Evolutionary conservation across 92 coral and sea anemone species (phyloP).

Genomic region (Epizoanthus fatuus): DNA sequence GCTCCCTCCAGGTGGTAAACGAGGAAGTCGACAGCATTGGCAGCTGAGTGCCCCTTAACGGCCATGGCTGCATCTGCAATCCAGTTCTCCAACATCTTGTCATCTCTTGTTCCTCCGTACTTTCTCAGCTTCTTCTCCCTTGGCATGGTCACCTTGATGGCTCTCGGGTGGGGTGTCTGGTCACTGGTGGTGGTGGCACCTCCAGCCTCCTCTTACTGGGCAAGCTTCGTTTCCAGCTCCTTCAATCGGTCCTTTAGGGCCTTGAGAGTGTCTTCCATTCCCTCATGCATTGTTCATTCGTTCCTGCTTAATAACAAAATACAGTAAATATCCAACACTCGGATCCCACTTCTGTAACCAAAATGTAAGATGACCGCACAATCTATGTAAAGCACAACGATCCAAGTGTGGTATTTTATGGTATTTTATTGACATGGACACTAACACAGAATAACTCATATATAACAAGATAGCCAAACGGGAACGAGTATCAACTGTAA

Average conservation of each 20-base stretch:
- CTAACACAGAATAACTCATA: too few species aligned
- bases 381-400: too few species aligned
- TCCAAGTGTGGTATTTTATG: too few species aligned
- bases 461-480: too few species aligned
- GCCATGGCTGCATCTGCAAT: slow-evolving; percentile 62
- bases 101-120: slow-evolving; percentile 54
- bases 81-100: slow-evolving; percentile 58
- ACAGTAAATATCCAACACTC: slow-evolving; percentile 28
- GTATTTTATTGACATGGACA: too few species aligned
- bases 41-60: slow-evolving; percentile 34
- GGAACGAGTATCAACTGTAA: too few species aligned
- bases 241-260: slow-evolving; percentile 27
- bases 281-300: neutral
- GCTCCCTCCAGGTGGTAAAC: slow-evolving; percentile 68
- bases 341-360: slow-evolving; percentile 84
- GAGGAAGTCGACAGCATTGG: slow-evolving; percentile 52
- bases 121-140: slow-evolving; percentile 43
- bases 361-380: slow-evolving; percentile 53
- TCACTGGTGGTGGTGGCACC: neutral
- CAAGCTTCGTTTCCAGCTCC: slow-evolving; percentile 48
- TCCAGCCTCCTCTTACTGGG: slow-evolving; percentile 23
- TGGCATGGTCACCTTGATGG: slow-evolving; percentile 44
- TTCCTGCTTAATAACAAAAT: slow-evolving; percentile 52
- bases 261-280: slow-evolving; percentile 21
- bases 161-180: neutral